Evolutionary conservation across 2,113 vertebrate species (phyloP), one percentile per base, ranked within the genome.

Genomic region (Geococcyx californianus): DNA sequence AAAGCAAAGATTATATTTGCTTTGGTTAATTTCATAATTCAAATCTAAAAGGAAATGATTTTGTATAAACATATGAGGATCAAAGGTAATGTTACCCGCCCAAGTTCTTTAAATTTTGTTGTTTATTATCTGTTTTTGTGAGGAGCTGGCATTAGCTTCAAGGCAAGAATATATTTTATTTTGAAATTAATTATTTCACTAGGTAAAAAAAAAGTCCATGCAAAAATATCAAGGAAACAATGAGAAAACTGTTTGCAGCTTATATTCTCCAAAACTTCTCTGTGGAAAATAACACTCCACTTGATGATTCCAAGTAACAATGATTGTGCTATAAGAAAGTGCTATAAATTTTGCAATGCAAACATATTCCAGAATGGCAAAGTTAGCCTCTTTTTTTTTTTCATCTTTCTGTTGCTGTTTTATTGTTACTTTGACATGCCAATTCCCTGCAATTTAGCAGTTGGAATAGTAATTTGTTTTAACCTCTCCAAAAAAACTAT

Each of bases 181-280:
- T 79, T 58, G 62, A 87, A 93, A 66, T 70, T 26, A 77, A 38
- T 94, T 79, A 83, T 75, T 95, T 89, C 69, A 40, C 69, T 72
- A 45, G 60, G 68, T 68, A 47, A 96, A 94, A 77, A 91, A 44
- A 68, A 74, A 73, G 5, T 33, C 45, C 83, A 13, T 40, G 10
- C 78, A 78, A 96, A 95, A 94, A 70, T 88, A 90, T 80, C 42
- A 94, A 87, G 13, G 11, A 66, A 94, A 79, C 14, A 18, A 79
- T 86, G 83, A 94, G 59, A 84, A 73, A 93, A 87, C 16, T 94
- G 59, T 82, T 95, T 96, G 84, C 69, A 80, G 49, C 40, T 70
- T 76, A 56, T 23, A 68, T 89, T 97, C 74, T 87, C 40, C 62
- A 82, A 76, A 72, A 25, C 8, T 80, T 82, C 58, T 91, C 38